Evolutionary conservation across 2,113 vertebrate genomes (phyloP).

Genomic region (Dipodomys ordii): DNA sequence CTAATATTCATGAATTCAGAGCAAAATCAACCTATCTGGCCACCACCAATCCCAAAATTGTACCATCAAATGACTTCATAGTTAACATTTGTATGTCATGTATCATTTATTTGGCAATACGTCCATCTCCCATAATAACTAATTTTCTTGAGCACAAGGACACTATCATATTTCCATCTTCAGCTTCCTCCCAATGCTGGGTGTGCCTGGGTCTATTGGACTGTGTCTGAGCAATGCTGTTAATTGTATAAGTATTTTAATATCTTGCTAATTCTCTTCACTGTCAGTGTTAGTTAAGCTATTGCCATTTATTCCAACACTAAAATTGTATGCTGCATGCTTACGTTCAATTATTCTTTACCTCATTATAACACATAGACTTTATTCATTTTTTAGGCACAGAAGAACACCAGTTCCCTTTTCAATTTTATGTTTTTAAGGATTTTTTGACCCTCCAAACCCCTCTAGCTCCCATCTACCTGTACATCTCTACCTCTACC

Average conservation of each 20-base stretch:
- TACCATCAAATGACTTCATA: not conserved
- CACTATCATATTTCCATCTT: not conserved
- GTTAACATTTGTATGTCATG: not conserved
- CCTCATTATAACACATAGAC: conserved; percentile 48
- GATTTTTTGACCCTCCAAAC: not conserved
- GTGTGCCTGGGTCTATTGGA: not conserved
- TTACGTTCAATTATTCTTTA: conserved; percentile 28
- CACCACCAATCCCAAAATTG: not conserved
- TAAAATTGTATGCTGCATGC: conserved; percentile 18
- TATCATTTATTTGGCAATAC: not conserved
- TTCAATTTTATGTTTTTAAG: not conserved
- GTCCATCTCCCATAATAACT: not conserved
- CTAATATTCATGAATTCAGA: not conserved
- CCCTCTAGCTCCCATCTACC: too few species aligned
- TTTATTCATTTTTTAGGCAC: not conserved
- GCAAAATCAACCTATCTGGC: not conserved
- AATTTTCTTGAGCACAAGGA: not conserved
- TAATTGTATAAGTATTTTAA: not conserved
- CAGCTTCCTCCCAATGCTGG: not conserved
- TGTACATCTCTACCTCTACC: not conserved
- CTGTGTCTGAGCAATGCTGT: not conserved
- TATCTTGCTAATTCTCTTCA: conserved; percentile 4
- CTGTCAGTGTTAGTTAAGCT: not conserved
- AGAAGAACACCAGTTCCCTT: not conserved
- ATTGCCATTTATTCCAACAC: conserved; percentile 20